These are phyloP conservation scores for Clostera curtula DNA, from an alignment of 2,888 invertebrate genomes.

Conservation along the genomic window DNA sequence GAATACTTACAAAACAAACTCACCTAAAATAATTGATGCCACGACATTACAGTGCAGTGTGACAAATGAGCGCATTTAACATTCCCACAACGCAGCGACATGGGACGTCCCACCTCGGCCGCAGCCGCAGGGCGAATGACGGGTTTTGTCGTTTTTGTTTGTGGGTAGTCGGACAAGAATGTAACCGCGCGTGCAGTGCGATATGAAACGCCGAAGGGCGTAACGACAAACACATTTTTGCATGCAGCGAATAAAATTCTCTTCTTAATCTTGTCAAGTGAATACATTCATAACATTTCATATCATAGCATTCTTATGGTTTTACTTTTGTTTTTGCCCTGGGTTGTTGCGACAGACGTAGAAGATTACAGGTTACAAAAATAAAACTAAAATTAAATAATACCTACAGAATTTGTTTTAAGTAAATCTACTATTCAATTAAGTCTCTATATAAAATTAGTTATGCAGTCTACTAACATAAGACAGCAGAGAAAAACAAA, in stretches of 20 bases:
- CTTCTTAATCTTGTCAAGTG: constrained; percentile 27
- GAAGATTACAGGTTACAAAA: too few relatives aligned
- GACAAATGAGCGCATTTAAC: constrained; percentile 36
- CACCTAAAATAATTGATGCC: constrained; percentile 1
- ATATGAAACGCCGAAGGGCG: constrained; percentile 48
- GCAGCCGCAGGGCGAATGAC: constrained; percentile 43
- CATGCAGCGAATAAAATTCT: constrained; percentile 35
- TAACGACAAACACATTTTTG: constrained; percentile 41
- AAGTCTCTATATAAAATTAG: too few relatives aligned
- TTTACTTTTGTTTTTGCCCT: too few relatives aligned
- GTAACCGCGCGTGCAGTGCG: constrained; percentile 56
- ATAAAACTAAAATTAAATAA: too few relatives aligned
- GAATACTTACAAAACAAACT: background rate
- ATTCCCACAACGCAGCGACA: constrained; percentile 46
- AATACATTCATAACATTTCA: too few relatives aligned
- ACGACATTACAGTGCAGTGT: constrained; percentile 27
- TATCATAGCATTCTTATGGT: too few relatives aligned
- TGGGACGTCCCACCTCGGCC: constrained; percentile 43
- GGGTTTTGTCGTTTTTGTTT: constrained; percentile 31
- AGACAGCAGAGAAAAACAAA: too few relatives aligned
- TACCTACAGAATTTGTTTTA: too few relatives aligned
- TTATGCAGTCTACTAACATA: too few relatives aligned
- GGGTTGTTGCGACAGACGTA: too few relatives aligned
- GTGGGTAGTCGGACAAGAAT: constrained; percentile 53
- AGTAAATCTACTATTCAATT: too few relatives aligned